A percentile compares a stretch with the other conserved stretches of the same genome.
Evolutionary conservation across 2,113 vertebrate genomes (phyloP).

Genomic region (Empidonax traillii): DNA sequence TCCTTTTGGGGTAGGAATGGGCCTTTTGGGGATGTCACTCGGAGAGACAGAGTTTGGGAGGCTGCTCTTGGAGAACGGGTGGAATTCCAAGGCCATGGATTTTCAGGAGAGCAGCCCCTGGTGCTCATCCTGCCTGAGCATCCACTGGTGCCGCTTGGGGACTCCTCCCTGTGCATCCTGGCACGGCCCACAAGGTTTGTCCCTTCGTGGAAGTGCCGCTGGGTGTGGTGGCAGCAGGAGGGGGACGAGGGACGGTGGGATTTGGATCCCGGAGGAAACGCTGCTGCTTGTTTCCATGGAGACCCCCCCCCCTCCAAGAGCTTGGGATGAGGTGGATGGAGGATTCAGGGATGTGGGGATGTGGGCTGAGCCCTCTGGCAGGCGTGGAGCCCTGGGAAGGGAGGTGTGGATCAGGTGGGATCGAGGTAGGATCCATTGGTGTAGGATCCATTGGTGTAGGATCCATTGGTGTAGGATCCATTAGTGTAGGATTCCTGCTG

Average conservation of each 20-base stretch:
- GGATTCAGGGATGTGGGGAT: background rate
- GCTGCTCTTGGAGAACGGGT: background rate
- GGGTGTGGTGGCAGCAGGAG: background rate
- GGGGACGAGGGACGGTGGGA: background rate
- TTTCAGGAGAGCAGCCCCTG: background rate
- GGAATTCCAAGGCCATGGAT: background rate
- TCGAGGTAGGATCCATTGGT: background rate
- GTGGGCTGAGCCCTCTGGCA: background rate
- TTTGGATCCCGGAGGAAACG: background rate
- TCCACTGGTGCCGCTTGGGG: accelerated
- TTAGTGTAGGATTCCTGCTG: too few relatives aligned
- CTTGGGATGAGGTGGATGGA: accelerated
- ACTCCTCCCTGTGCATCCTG: accelerated
- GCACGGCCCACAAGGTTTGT: accelerated
- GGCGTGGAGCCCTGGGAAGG: background rate
- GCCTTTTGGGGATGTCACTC: background rate
- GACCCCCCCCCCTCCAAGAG: accelerated
- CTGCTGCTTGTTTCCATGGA: accelerated
- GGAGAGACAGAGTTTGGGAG: background rate
- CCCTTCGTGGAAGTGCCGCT: accelerated
- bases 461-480: background rate
- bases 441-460: background rate
- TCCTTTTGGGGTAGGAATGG: background rate
- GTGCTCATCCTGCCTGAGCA: accelerated
- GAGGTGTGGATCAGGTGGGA: background rate